phyloP scores from a whole-genome alignment of 1,140 invertebrate species.

The Drosophila parabipectinata region DNA sequence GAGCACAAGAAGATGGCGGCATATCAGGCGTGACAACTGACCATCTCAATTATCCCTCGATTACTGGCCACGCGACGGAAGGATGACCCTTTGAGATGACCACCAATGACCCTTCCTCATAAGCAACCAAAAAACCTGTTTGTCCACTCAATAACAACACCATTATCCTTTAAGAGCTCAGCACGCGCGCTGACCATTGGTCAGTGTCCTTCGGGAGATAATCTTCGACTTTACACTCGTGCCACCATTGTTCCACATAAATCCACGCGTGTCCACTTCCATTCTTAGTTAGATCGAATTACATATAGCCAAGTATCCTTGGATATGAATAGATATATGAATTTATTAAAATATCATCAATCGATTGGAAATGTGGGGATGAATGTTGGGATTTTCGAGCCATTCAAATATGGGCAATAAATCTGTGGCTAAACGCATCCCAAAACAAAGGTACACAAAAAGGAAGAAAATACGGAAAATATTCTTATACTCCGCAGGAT shows the following conservation, averaged over 20 bases:
- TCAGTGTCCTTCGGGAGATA: slow-evolving; percentile 53
- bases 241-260: slow-evolving; percentile 20
- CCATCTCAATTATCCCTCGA: slow-evolving; percentile 47
- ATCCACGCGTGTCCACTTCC: slow-evolving; percentile 35
- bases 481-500: slow-evolving; percentile 2
- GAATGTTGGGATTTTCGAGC: no score
- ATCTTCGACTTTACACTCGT: slow-evolving; percentile 40
- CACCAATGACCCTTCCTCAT: slow-evolving; percentile 25
- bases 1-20: slow-evolving; percentile 11
- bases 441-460: slow-evolving; percentile 64
- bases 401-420: slow-evolving; percentile 53
- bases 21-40: slow-evolving; percentile 23
- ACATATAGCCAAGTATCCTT: not conserved
- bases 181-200: slow-evolving; percentile 65
- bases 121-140: slow-evolving; percentile 56
- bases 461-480: slow-evolving; percentile 47
- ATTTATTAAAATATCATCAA: not conserved
- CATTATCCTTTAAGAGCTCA: slow-evolving; percentile 24
- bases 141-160: slow-evolving; percentile 51
- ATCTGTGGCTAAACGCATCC: slow-evolving; percentile 69
- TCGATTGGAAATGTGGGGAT: not conserved
- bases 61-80: slow-evolving; percentile 49
- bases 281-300: not conserved
- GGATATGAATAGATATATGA: not conserved
- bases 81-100: slow-evolving; percentile 45